phyloP scores from a whole-genome alignment of 1,140 invertebrate species.

The Philopotamus ludificatus region DNA sequence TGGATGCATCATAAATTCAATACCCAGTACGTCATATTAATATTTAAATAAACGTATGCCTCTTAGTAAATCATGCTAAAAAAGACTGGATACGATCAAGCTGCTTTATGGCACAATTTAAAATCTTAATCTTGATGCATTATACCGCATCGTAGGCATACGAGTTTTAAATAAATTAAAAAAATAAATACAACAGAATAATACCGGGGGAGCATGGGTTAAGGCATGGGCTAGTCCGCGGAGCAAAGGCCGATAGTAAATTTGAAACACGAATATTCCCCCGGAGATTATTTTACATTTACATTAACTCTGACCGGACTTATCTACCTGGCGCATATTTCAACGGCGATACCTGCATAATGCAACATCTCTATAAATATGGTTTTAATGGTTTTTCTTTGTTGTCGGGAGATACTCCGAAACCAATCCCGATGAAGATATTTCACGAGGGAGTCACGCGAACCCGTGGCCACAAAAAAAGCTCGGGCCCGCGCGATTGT shows the following conservation, averaged over 20 bases:
- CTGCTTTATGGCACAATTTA: not conserved
- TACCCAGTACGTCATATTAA: too few species aligned
- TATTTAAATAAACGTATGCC: too few species aligned
- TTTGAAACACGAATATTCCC: conserved; percentile 35
- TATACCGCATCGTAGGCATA: not conserved
- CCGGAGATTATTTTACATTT: conserved; percentile 40
- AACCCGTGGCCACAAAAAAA: conserved; percentile 30
- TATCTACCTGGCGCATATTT: conserved; percentile 39
- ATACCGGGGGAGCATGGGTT: not conserved
- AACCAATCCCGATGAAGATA: conserved; percentile 40
- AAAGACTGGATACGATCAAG: too few species aligned
- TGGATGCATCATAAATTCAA: too few species aligned
- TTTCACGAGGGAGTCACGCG: conserved; percentile 40
- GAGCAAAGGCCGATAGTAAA: conserved; percentile 34
- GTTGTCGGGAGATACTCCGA: conserved; percentile 39
- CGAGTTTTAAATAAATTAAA: conserved; percentile 3
- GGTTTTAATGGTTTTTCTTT: conserved; percentile 42
- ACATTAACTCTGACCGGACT: conserved; percentile 29
- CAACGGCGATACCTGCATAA: conserved; percentile 42
- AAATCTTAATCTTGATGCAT: not conserved
- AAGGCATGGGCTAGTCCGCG: not conserved
- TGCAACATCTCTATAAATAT: conserved; percentile 43
- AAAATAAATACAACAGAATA: too few species aligned
- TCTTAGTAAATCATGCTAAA: too few species aligned
- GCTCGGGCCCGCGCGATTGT: conserved; percentile 11